Percentiles rank a stretch among this genome's conserved stretches.
These are phyloP conservation scores for Pseudochromis fuscus DNA, from an alignment of 2,797 vertebrate genomes.

Conservation along the genomic window DNA sequence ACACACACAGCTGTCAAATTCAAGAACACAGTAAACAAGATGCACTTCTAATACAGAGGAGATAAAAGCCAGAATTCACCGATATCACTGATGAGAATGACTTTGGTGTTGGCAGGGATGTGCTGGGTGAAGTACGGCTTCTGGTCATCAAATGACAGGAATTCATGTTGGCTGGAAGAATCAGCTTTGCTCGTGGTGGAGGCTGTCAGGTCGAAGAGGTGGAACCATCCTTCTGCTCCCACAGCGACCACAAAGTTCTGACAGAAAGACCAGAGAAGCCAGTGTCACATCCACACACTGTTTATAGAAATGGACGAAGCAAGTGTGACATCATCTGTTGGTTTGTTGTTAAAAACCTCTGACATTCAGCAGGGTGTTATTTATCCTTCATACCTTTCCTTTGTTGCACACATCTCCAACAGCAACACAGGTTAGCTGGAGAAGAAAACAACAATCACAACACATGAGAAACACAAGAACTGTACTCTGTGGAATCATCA, in stretches of 20 bases:
- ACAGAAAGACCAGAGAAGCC: neutral
- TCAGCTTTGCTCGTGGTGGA: conserved; percentile 84
- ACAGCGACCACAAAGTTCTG: conserved; percentile 96
- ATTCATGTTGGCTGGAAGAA: conserved; percentile 88
- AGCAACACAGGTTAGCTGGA: conserved; percentile 94
- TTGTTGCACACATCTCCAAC: conserved; percentile 97
- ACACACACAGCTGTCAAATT: neutral
- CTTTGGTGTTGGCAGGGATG: conserved; percentile 98
- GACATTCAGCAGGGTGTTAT: too few relatives aligned
- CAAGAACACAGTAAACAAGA: neutral
- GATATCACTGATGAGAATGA: conserved; percentile 96
- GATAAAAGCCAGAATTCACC: conserved; percentile 78
- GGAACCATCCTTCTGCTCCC: conserved; percentile 97
- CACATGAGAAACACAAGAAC: neutral
- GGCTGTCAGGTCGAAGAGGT: conserved; percentile 92
- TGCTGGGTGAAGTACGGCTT: conserved; percentile 94
- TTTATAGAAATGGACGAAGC: too few relatives aligned
- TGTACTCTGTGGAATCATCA: accelerated
- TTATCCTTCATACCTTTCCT: conserved; percentile 88
- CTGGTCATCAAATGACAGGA: conserved; percentile 87
- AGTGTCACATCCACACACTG: neutral
- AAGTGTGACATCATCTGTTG: too few relatives aligned
- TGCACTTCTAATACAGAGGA: accelerated
- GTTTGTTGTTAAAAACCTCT: too few relatives aligned
- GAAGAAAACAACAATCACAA: conserved; percentile 55